Percentiles rank a stretch among this genome's conserved stretches.
phyloP scores from a whole-genome alignment of 2,113 vertebrate genomes.

The Grammomys dolichurus region DNA sequence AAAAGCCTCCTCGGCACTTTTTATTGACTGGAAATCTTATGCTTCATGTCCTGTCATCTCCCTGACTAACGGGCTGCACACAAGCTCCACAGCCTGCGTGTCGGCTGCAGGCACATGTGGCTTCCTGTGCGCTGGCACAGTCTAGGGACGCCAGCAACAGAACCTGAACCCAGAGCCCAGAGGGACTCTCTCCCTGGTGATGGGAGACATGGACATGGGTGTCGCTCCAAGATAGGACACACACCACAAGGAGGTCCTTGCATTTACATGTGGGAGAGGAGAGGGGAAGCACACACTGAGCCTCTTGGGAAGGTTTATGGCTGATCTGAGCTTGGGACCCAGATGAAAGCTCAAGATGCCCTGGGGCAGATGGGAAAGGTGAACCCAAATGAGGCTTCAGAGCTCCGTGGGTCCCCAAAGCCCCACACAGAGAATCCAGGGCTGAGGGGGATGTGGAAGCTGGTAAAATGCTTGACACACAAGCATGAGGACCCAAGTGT shows the following conservation, averaged over 20 bases:
- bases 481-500: not conserved
- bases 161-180: not conserved
- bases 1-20: slow-evolving; percentile 80
- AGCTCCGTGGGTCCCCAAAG: not conserved
- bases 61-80: slow-evolving; percentile 63
- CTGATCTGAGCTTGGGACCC: not conserved
- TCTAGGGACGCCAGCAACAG: not conserved
- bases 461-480: no score
- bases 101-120: not conserved
- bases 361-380: accelerated
- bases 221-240: not conserved
- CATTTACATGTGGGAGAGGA: accelerated
- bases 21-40: slow-evolving; percentile 80
- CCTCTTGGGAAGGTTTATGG: not conserved
- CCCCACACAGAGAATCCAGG: not conserved
- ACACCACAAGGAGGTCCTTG: not conserved
- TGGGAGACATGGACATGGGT: not conserved
- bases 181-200: not conserved
- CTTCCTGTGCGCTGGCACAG: not conserved
- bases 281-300: accelerated
- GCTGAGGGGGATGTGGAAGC: not conserved
- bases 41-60: slow-evolving; percentile 79
- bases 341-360: not conserved
- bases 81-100: slow-evolving; percentile 52
- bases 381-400: not conserved